Evolutionary conservation across 2,888 invertebrate genomes (phyloP).

Genomic region (Stramonita haemastoma): DNA sequence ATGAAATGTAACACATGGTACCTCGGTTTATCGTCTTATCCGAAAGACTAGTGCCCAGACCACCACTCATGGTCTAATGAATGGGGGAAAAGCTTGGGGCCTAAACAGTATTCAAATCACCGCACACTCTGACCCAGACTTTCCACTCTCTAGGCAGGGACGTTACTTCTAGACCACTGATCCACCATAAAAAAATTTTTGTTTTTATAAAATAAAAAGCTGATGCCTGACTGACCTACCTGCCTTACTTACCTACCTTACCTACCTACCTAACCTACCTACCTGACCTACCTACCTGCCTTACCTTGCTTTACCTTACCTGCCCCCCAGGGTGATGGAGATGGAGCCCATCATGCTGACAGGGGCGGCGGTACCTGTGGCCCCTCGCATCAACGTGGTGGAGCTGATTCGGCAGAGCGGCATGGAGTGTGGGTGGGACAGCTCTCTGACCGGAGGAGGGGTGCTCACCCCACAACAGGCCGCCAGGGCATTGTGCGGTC

Average conservation of each 20-base stretch:
- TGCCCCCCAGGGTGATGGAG: constrained; percentile 56
- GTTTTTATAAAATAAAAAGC: no score
- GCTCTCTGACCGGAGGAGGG: constrained; percentile 78
- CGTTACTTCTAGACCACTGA: no score
- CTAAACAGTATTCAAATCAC: no score
- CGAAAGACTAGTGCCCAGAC: no score
- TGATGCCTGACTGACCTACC: background rate
- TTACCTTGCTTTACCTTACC: background rate
- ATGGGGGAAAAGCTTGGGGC: no score
- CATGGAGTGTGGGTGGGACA: constrained; percentile 79
- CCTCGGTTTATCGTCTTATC: no score
- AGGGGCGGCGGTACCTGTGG: constrained; percentile 67
- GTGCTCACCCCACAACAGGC: constrained; percentile 84
- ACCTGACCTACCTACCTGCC: background rate
- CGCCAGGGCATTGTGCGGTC: constrained; percentile 91
- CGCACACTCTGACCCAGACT: no score
- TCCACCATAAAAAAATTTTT: no score
- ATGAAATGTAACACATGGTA: no score
- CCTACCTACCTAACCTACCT: background rate
- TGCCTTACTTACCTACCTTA: background rate
- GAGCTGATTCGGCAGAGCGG: constrained; percentile 83
- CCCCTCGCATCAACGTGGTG: constrained; percentile 83
- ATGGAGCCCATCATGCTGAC: constrained; percentile 61
- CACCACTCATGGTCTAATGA: no score
- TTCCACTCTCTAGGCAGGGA: no score